phyloP scores from a whole-genome alignment of 2,888 invertebrate genomes.

The Crepidodera aurea region DNA sequence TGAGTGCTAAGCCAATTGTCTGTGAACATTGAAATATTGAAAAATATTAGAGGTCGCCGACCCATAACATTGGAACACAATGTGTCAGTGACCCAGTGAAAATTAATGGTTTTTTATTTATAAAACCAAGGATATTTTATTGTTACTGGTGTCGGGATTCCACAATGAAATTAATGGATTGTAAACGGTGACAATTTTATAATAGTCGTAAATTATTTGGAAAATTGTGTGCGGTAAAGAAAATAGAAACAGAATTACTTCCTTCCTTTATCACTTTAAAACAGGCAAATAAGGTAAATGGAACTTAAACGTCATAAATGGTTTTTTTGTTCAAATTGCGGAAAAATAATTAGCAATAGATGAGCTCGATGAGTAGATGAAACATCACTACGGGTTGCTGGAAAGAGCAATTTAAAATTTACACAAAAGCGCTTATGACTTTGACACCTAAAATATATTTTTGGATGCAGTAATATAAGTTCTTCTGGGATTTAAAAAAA shows the following conservation, averaged over 20 bases:
- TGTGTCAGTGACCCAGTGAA: constrained; percentile 25
- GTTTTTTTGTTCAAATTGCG: too few species aligned
- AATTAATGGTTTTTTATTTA: constrained; percentile 16
- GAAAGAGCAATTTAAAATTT: too few species aligned
- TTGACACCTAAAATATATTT: too few species aligned
- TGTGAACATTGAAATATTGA: constrained; percentile 26
- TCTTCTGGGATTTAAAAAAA: too few species aligned
- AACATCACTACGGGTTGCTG: too few species aligned
- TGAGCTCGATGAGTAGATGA: too few species aligned
- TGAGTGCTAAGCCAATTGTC: constrained; percentile 14
- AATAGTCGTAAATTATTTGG: constrained; percentile 11
- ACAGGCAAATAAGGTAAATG: too few species aligned
- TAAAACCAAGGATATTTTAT: constrained; percentile 12
- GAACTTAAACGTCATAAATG: too few species aligned
- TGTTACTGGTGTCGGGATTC: neutral
- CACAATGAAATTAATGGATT: constrained; percentile 13
- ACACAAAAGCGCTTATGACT: too few species aligned
- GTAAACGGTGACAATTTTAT: constrained; percentile 10
- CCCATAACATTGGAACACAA: constrained; percentile 5
- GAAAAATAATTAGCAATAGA: too few species aligned
- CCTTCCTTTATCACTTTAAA: too few species aligned
- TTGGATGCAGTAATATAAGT: too few species aligned
- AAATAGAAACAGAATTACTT: neutral
- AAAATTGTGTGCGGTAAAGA: neutral
- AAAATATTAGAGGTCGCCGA: constrained; percentile 22